Evolutionary conservation across 35 echinoderm and acorn worm species (phyloP).

Genomic region (Ophiothrix spiculata): DNA sequence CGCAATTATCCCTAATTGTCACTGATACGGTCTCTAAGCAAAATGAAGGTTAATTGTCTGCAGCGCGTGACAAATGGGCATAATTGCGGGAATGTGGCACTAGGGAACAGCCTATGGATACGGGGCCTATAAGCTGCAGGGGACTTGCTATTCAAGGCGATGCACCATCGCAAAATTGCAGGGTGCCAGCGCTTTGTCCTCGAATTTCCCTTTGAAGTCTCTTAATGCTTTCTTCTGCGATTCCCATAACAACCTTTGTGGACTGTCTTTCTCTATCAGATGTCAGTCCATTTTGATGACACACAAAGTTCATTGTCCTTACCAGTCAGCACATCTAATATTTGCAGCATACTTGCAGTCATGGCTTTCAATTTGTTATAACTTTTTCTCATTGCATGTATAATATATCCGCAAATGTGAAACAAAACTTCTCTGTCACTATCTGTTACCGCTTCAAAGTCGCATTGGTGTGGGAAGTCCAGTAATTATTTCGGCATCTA

Average conservation of each 20-base stretch:
- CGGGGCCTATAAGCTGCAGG: slow-evolving; percentile 35
- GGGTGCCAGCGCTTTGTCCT: slow-evolving; percentile 54
- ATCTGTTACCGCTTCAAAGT: not conserved
- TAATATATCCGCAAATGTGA: not conserved
- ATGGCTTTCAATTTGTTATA: not conserved
- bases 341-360: not conserved
- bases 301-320: not conserved
- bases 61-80: no score
- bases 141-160: slow-evolving; percentile 40
- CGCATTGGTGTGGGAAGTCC: no score
- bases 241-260: slow-evolving; percentile 38
- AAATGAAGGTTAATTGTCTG: no score
- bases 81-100: no score
- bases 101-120: no score
- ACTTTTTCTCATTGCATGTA: not conserved
- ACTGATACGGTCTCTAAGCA: no score
- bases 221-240: slow-evolving; percentile 23
- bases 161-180: slow-evolving; percentile 37
- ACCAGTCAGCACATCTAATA: not conserved
- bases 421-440: not conserved
- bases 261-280: not conserved
- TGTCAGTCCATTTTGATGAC: not conserved
- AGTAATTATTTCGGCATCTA: no score
- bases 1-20: no score
- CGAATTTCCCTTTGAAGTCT: not conserved